Percentiles rank a stretch among this genome's conserved stretches.
These are phyloP conservation scores for Sycophaga agraensis DNA, from an alignment of 1,140 invertebrate species.

Conservation along the genomic window DNA sequence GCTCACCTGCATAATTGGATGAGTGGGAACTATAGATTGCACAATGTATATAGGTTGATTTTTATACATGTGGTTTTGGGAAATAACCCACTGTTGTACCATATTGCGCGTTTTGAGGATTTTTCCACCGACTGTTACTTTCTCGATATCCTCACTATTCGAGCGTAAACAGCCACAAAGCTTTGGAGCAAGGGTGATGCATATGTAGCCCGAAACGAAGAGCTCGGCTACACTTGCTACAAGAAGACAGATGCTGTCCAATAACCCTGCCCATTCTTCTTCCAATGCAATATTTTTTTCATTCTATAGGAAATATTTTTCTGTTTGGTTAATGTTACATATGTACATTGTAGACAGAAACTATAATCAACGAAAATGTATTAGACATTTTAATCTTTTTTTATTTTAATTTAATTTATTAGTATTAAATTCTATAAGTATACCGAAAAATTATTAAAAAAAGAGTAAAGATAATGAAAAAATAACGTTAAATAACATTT, in stretches of 20 bases:
- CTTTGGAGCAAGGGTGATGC: constrained; percentile 50
- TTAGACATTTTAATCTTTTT: too few relatives aligned
- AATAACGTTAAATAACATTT: too few relatives aligned
- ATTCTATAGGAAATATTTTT: too few relatives aligned
- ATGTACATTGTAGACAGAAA: too few relatives aligned
- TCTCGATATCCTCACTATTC: constrained; percentile 26
- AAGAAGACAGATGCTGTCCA: constrained; percentile 50
- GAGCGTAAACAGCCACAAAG: constrained; percentile 48
- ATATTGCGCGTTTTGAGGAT: constrained; percentile 52
- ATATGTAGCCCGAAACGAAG: constrained; percentile 51
- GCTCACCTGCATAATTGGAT: constrained; percentile 52
- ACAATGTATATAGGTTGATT: constrained; percentile 52
- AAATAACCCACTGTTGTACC: constrained; percentile 55
- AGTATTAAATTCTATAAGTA: too few relatives aligned
- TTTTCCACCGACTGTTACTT: constrained; percentile 28
- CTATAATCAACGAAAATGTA: too few relatives aligned
- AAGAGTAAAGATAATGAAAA: too few relatives aligned
- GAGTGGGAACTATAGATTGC: constrained; percentile 49
- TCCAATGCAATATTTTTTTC: constrained; percentile 38
- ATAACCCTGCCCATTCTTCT: constrained; percentile 45
- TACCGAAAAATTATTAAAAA: too few relatives aligned
- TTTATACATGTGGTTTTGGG: constrained; percentile 48
- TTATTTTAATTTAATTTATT: too few relatives aligned
- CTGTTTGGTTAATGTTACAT: too few relatives aligned
- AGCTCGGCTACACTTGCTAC: constrained; percentile 49